Percentiles rank a stretch among this genome's conserved stretches.
Conservation (phyloP, 1,140 invertebrate species). For the Drosophila orena region DNA sequence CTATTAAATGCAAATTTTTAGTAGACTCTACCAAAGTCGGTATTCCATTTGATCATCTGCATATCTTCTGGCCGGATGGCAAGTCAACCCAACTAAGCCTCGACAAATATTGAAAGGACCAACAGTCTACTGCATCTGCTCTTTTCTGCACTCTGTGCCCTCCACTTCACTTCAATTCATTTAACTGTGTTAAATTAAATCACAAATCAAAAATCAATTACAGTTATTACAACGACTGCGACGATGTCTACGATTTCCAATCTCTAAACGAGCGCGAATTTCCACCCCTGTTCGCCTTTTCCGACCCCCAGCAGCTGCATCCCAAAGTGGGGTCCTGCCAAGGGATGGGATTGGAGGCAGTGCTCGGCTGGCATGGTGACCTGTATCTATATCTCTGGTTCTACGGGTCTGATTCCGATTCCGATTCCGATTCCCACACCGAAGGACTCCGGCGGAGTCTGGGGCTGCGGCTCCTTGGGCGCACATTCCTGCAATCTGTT, state of each 20-base stretch:
- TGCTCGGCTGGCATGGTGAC: slow-evolving; percentile 41
- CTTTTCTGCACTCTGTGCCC: neutral
- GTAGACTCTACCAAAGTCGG: neutral
- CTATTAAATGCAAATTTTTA: slow-evolving; percentile 8
- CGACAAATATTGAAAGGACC: slow-evolving; percentile 6
- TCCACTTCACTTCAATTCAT: slow-evolving; percentile 64
- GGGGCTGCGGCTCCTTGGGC: slow-evolving; percentile 37
- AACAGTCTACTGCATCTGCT: neutral
- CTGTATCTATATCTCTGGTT: slow-evolving; percentile 43
- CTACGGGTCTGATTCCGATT: slow-evolving; percentile 29
- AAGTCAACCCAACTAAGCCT: slow-evolving; percentile 16
- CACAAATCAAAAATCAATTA: slow-evolving; percentile 85
- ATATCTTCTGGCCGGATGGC: neutral
- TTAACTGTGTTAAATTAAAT: slow-evolving; percentile 84
- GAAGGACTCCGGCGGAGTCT: slow-evolving; percentile 9
- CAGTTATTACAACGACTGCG: slow-evolving; percentile 79
- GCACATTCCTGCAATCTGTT: slow-evolving; percentile 79
- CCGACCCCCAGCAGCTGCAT: slow-evolving; percentile 15
- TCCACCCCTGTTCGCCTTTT: slow-evolving; percentile 12
- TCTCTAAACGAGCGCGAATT: slow-evolving; percentile 70
- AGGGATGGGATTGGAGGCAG: slow-evolving; percentile 4
- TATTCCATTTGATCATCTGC: slow-evolving; percentile 14
- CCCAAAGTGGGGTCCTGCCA: slow-evolving; percentile 25
- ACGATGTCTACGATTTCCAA: slow-evolving; percentile 80
- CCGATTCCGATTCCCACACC: slow-evolving; percentile 8